phyloP scores from a whole-genome alignment of 2,888 invertebrate genomes.

The Panzeria rudis region DNA sequence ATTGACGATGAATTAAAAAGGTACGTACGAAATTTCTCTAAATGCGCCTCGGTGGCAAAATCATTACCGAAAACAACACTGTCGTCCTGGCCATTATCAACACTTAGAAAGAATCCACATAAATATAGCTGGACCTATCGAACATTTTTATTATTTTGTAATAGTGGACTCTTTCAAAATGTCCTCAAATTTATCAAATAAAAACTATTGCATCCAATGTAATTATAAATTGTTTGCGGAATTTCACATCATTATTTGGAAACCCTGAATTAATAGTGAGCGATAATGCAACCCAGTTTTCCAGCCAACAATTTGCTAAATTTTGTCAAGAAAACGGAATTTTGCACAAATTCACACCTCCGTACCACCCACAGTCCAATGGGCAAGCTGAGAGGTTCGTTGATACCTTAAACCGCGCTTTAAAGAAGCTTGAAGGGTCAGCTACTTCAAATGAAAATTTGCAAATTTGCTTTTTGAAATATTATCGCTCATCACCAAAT shows the following conservation, averaged over 20 bases:
- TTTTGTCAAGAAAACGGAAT: constrained; percentile 43
- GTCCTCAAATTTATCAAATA: constrained; percentile 54
- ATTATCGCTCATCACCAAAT: constrained; percentile 12
- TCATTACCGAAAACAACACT: constrained; percentile 39
- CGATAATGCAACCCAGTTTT: constrained; percentile 61
- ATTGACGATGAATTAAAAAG: background rate
- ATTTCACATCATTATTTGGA: constrained; percentile 50
- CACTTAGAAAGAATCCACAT: constrained; percentile 43
- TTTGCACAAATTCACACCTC: constrained; percentile 30
- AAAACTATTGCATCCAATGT: constrained; percentile 32
- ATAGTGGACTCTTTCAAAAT: constrained; percentile 49
- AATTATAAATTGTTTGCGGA: constrained; percentile 24
- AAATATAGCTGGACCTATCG: constrained; percentile 46
- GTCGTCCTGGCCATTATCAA: constrained; percentile 35
- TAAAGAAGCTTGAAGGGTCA: constrained; percentile 30
- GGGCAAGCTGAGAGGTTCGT: too few relatives aligned
- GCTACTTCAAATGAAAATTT: constrained; percentile 31
- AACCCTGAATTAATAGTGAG: constrained; percentile 58
- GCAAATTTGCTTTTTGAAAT: constrained; percentile 17
- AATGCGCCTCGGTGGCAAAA: constrained; percentile 41
- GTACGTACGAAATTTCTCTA: constrained; percentile 25
- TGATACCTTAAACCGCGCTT: constrained; percentile 46
- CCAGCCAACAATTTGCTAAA: constrained; percentile 22
- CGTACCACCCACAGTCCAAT: constrained; percentile 14
- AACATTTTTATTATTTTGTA: constrained; percentile 45